Base-by-base conservation (phyloP, 1,140 invertebrate genomes). In the Conus betulinus region DNA sequence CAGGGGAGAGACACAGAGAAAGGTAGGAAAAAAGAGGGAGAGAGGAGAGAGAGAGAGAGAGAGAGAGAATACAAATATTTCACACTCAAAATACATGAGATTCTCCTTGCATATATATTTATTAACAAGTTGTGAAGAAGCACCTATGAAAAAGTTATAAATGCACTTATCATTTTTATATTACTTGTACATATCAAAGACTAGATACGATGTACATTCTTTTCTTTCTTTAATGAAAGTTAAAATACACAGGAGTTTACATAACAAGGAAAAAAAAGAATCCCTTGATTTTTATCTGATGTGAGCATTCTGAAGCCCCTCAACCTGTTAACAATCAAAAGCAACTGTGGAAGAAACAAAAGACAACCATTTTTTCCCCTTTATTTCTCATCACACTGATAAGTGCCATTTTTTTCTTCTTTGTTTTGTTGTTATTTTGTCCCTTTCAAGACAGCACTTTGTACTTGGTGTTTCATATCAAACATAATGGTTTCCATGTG, bases 81-180 rank as follows among this genome's bases (percentile, higher is more conserved):
- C 51, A 83, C 57, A 84, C 8, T 55, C 67, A n/a, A 23, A n/a
- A 11, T 81, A 81, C 25, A 4, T 6, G 55, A 13, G 1, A 79
- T 27, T 83, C 57, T 84, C 89, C 90, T 90, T 90, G 90, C 90
- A 90, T 90, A 90, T 90, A 89, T 88, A 87, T 90, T 90, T 90
- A 90, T 90, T 90, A 89, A 90, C 88, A 89, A 88, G 88, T 84
- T 86, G 79, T 90, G 88, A 79, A 90, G 90, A 79, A 90, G 90
- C 90, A 90, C 90, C 90, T 90, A 90, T 87, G 88, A 87, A 87
- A 88, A 88, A 88, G 83, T 89, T 87, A 90, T 89, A 89, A 90
- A 90, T 90, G 90, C 90, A 90, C 90, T 90, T 85, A 81, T 55
- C 60, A 51, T 81, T 39, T 78, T 81, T 81, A 51, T 81, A 51